Evolutionary conservation across 1,140 invertebrate genomes (phyloP).

Genomic region (Teleopsis dalmanni): DNA sequence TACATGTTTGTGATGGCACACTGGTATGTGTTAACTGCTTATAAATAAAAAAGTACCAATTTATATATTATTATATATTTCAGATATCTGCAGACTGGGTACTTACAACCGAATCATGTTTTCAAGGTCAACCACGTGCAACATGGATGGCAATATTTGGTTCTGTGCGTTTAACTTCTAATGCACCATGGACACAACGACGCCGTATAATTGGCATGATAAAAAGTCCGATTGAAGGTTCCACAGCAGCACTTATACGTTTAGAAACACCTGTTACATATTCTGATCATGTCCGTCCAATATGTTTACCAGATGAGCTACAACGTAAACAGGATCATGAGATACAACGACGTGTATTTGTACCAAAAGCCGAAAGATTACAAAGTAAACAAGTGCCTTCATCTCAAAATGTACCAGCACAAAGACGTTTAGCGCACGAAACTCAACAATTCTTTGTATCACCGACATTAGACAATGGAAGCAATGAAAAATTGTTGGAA

Average conservation of each 20-base stretch:
- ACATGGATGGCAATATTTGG: conserved; percentile 77
- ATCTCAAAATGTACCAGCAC: neutral
- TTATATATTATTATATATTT: neutral
- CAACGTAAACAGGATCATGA: conserved; percentile 27
- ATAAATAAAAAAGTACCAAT: neutral
- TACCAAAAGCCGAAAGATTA: conserved; percentile 32
- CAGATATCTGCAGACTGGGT: conserved; percentile 66
- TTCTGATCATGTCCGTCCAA: conserved; percentile 74
- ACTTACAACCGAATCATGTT: conserved; percentile 80
- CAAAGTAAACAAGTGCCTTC: conserved; percentile 13
- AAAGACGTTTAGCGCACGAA: conserved; percentile 25
- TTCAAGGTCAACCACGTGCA: conserved; percentile 78
- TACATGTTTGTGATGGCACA: conserved; percentile 82
- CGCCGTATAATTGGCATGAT: conserved; percentile 75
- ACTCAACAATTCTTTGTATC: conserved; percentile 39
- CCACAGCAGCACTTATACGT: conserved; percentile 71
- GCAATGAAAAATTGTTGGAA: neutral
- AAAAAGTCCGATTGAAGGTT: conserved; percentile 81
- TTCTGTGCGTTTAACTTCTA: conserved; percentile 63
- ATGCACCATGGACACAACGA: conserved; percentile 81
- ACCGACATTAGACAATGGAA: conserved; percentile 17
- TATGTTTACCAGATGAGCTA: conserved; percentile 60
- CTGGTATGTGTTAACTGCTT: conserved; percentile 45
- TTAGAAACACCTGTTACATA: conserved; percentile 65
- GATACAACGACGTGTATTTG: conserved; percentile 27